A percentile compares a stretch with the other conserved stretches of the same genome.
Evolutionary conservation across 2,113 vertebrate genomes (phyloP).

Genomic region (Laticauda laticaudata): DNA sequence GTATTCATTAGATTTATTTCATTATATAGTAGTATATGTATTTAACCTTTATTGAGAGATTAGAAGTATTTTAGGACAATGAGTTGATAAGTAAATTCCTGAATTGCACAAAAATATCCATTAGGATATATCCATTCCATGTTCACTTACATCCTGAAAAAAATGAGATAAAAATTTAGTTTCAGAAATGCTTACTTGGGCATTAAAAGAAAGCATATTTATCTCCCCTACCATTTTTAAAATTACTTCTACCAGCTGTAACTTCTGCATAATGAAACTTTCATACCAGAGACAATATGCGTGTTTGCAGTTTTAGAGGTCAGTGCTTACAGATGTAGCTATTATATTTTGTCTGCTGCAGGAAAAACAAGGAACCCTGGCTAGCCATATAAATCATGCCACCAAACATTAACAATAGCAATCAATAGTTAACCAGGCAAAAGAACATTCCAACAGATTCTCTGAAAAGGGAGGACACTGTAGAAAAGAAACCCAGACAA

Average conservation of each 20-base stretch:
- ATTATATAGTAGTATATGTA: neutral
- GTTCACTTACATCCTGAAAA: neutral
- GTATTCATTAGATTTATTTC: neutral
- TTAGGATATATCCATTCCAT: neutral
- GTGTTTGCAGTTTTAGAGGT: constrained; percentile 16
- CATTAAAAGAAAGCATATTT: neutral
- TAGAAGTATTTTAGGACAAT: neutral
- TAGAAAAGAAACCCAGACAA: neutral
- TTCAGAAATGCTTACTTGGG: neutral
- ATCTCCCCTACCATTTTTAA: neutral
- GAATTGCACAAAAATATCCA: neutral
- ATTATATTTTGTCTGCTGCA: neutral
- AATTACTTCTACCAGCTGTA: neutral
- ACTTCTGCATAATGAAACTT: neutral
- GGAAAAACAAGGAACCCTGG: constrained; percentile 11
- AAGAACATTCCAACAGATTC: constrained; percentile 26
- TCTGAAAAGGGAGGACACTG: constrained; percentile 1
- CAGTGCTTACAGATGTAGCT: neutral
- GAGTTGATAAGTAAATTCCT: neutral
- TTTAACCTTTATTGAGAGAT: neutral
- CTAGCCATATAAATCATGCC: constrained; percentile 20
- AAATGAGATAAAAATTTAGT: neutral
- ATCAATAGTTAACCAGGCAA: constrained; percentile 30
- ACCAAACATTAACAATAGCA: constrained; percentile 24
- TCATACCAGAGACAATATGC: neutral